These are phyloP conservation scores for Pungitius pungitius DNA, from an alignment of 2,113 vertebrate species.

Conservation along the genomic window DNA sequence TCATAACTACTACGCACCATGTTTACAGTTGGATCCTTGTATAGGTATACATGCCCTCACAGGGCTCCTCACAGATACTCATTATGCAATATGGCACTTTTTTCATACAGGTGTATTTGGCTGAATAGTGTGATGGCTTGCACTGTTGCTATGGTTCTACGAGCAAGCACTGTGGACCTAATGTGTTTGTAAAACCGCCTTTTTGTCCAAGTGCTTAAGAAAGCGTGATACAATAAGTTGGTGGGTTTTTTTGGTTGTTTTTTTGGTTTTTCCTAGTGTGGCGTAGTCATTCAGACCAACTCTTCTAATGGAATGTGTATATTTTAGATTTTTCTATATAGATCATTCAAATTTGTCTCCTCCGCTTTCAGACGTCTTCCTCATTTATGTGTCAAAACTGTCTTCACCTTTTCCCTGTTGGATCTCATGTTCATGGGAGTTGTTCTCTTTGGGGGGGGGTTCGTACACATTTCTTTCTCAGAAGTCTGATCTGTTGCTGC, in stretches of 20 bases:
- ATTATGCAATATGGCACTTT: conserved; percentile 80
- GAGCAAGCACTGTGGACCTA: conserved; percentile 76
- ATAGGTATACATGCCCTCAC: conserved; percentile 56
- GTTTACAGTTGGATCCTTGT: conserved; percentile 78
- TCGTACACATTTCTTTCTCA: conserved; percentile 28
- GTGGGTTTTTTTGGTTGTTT: conserved; percentile 26
- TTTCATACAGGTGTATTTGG: conserved; percentile 73
- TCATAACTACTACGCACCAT: conserved; percentile 80
- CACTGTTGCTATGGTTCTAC: conserved; percentile 73
- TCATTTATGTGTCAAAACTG: conserved; percentile 19
- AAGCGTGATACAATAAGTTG: conserved; percentile 53
- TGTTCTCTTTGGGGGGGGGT: conserved; percentile 27
- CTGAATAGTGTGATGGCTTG: conserved; percentile 74
- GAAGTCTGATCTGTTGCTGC: conserved; percentile 72
- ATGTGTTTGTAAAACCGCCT: conserved; percentile 71
- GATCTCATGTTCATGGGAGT: conserved; percentile 36
- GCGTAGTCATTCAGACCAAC: conserved; percentile 41
- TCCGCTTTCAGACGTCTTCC: conserved; percentile 49
- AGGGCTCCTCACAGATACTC: conserved; percentile 65
- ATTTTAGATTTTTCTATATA: conserved; percentile 6
- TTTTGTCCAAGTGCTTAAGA: conserved; percentile 77
- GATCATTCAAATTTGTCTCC: conserved; percentile 21
- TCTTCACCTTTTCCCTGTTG: conserved; percentile 30
- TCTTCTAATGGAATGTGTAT: conserved; percentile 38
- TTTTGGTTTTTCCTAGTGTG: not conserved